Evolutionary conservation across 2,113 vertebrate genomes (phyloP), one percentile per base, ranked within the genome.

Genomic region (Tonatia bakeri): DNA sequence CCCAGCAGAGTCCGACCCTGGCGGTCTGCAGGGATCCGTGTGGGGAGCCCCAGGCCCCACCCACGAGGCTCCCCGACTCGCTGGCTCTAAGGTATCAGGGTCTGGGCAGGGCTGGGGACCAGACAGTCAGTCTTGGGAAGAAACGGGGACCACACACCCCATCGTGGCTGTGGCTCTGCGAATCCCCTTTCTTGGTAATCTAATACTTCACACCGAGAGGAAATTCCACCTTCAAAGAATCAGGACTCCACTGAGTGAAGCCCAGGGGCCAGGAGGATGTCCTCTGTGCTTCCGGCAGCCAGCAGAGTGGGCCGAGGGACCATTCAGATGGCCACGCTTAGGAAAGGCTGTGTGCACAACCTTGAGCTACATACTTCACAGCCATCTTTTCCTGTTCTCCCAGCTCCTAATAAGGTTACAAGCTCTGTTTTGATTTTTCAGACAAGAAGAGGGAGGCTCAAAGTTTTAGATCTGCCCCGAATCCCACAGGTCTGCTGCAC

Each of bases 181-280:
- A 84, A 91, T 31, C 28, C 26, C 59, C 38, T 70, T 79, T 65
- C 70, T 67, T 10, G 5, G 36, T 86, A 61, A 75, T 40, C 22
- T 76, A 72, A 84, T n/a, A 56, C 43, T 31, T 43, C 22, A 72
- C 47, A 52, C 75, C 69, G 45, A 92, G 79, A 88, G 47, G 47
- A 80, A 96, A 94, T 36, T 59, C 16, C 45, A 64, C 54, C 54
- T 93, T 90, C 87, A 70, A 95, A 72, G 81, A 95, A 80, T 38
- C 13, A 50, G 38, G 33, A 20, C 79, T 83, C n/a, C 26, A 24
- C 33, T 59, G 70, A 67, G 33, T 20, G 72, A 91, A 72, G 45
- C 14, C 38, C 45, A 19, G 50, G 11, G 28, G 22, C n/a, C 69
- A 36, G 20, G 16, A 90, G 43, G 77, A 45, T 13, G 22, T 54